Base-by-base conservation (phyloP, 2,113 vertebrate species). In the Hippocampus barbouri region DNA sequence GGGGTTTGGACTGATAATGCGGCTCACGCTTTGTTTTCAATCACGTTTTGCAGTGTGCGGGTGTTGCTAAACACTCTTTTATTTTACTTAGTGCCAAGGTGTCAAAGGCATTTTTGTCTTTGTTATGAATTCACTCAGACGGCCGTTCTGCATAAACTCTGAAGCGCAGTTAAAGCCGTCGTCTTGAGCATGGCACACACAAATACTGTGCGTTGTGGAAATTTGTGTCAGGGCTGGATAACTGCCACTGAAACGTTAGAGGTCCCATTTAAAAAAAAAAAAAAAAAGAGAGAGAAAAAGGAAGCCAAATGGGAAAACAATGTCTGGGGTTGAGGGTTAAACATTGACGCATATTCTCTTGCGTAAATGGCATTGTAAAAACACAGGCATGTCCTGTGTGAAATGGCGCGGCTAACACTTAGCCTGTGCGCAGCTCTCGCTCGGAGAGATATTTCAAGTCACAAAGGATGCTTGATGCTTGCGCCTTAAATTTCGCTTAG, bases 321-420 rank as follows among this genome's bases (percentile, higher is more conserved):
- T 66, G 27, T 47, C 41, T 45, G 8, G 64, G n/a, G 40, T 21
- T 43, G 6, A 27, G 30, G 59, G 43, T 47, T 66, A 47, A 66
- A 47, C 64, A 66, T 66, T 66, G 43, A 66, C 64, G 23, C 40
- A 9, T 66, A 66, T 66, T 18, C 8, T 27, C 41, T 18, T 66
- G 43, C 43, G 20, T 49, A 66, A 66, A 47, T 47, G 41, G 47
- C 64, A 27, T 27, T 47, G 41, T 66, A 45, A 66, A 66, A 49
- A 53, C 9, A 38, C 25, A 51, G 15, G 43, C 30, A 18, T 38
- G 34, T 11, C 15, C 47, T 51, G 47, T n/a, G 66, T 68, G 47
- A 68, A 68, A 68, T 68, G 64, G 23, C 27, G 64, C 64, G 25
- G 43, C 23, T 66, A 66, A 66, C 23, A 68, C 11, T 68, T 38